These are phyloP conservation scores for Stomatorhinus walkeri DNA, from an alignment of 2,797 vertebrate genomes.

Conservation along the genomic window DNA sequence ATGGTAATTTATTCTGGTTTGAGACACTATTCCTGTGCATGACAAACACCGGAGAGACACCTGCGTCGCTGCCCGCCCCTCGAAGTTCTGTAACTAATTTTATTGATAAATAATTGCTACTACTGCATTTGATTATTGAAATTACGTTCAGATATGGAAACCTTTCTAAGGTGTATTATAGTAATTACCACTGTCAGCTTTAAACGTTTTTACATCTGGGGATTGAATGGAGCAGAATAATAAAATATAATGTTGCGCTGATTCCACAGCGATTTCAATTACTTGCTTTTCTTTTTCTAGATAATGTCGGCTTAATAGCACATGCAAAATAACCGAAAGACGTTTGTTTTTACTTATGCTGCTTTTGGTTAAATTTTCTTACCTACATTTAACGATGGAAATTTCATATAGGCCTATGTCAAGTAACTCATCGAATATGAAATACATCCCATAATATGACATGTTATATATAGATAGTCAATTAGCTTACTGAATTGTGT, in stretches of 20 bases:
- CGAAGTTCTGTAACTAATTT: conserved; percentile 86
- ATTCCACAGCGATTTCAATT: conserved; percentile 38
- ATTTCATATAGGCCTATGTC: not conserved
- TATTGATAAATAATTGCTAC: conserved; percentile 95
- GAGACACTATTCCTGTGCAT: conserved; percentile 70
- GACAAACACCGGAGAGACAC: conserved; percentile 79
- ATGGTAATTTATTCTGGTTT: conserved; percentile 70
- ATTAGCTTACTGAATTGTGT: not conserved
- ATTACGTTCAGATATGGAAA: conserved; percentile 85
- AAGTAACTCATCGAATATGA: not conserved
- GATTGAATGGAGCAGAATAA: conserved; percentile 54
- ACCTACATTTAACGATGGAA: not conserved
- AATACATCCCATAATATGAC: not conserved
- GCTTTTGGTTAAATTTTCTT: not conserved
- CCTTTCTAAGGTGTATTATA: conserved; percentile 80
- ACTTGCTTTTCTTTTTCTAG: conserved; percentile 33
- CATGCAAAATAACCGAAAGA: not conserved
- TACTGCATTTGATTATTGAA: conserved; percentile 86
- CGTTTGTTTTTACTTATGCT: not conserved
- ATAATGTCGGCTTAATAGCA: not conserved
- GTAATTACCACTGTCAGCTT: conserved; percentile 60
- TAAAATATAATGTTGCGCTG: conserved; percentile 42
- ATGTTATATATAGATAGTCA: not conserved
- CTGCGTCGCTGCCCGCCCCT: conserved; percentile 82
- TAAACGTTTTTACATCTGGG: conserved; percentile 60